Percentiles rank a stretch among this genome's conserved stretches.
phyloP scores from a whole-genome alignment of 2,797 vertebrate species.

The Leucoraja ocellata region DNA sequence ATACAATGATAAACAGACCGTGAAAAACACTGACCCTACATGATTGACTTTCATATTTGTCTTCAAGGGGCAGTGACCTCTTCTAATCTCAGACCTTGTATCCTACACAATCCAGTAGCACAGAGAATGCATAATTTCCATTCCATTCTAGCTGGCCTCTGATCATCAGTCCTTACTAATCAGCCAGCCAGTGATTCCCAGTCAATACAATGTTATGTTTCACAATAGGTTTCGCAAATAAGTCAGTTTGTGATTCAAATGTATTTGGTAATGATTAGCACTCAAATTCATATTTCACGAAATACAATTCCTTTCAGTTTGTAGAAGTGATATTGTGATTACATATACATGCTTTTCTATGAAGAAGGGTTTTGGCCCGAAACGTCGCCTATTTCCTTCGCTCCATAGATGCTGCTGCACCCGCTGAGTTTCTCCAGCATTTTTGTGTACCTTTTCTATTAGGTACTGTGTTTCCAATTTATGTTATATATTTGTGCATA shows the following conservation, averaged over 20 bases:
- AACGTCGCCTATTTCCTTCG: too few relatives aligned
- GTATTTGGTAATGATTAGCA: background rate
- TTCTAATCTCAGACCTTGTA: background rate
- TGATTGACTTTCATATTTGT: background rate
- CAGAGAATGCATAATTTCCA: background rate
- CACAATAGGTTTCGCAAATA: background rate
- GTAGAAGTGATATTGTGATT: background rate
- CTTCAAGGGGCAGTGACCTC: background rate
- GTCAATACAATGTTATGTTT: background rate
- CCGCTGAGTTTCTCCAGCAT: too few relatives aligned
- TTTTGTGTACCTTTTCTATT: background rate
- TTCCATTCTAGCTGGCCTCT: background rate
- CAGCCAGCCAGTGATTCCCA: background rate
- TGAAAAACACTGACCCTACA: background rate
- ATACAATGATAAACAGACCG: background rate
- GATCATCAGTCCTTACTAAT: background rate
- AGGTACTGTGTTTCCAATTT: background rate
- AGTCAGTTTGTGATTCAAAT: background rate
- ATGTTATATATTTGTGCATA: background rate
- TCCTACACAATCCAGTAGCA: background rate
- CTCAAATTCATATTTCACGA: background rate
- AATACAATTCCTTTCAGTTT: background rate
- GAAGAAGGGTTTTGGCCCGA: too few relatives aligned
- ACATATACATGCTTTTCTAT: background rate
- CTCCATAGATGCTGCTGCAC: too few relatives aligned